These are phyloP conservation scores for Drosophila ambigua DNA, from an alignment of 1,140 invertebrate genomes.

Conservation along the genomic window DNA sequence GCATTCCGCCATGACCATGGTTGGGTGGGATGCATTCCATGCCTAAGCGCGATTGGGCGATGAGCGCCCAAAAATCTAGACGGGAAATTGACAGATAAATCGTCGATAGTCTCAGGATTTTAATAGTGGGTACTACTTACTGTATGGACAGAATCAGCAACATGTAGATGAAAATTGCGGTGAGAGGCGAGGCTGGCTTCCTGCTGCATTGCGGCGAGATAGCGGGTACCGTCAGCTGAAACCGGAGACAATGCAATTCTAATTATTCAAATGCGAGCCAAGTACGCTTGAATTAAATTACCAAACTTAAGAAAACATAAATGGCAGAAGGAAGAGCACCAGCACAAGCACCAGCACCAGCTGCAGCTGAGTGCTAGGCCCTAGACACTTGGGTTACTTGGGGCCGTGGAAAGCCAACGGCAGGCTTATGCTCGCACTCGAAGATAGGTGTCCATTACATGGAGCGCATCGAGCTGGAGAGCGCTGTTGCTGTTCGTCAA, in stretches of 20 bases:
- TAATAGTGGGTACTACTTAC: slow-evolving; percentile 31
- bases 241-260: slow-evolving; percentile 75
- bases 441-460: slow-evolving; percentile 45
- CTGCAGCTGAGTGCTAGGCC: slow-evolving; percentile 24
- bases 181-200: slow-evolving; percentile 60
- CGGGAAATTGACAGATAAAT: slow-evolving; percentile 22
- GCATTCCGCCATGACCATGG: neutral
- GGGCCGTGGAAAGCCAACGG: slow-evolving; percentile 13
- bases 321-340: slow-evolving; percentile 61
- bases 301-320: slow-evolving; percentile 54
- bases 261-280: slow-evolving; percentile 69
- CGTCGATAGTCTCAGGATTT: slow-evolving; percentile 11
- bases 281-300: slow-evolving; percentile 82
- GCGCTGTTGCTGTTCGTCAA: slow-evolving; percentile 3
- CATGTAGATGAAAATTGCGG: slow-evolving; percentile 53
- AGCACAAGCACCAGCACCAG: slow-evolving; percentile 61
- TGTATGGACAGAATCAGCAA: slow-evolving; percentile 47
- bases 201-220: slow-evolving; percentile 36
- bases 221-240: slow-evolving; percentile 29
- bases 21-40: too few relatives aligned
- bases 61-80: too few relatives aligned
- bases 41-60: too few relatives aligned
- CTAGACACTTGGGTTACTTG: slow-evolving; percentile 37
- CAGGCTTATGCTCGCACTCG: slow-evolving; percentile 42
- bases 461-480: slow-evolving; percentile 30